These are phyloP conservation scores for Ptychoptera contaminata DNA, from an alignment of 2,888 invertebrate genomes.

Conservation along the genomic window DNA sequence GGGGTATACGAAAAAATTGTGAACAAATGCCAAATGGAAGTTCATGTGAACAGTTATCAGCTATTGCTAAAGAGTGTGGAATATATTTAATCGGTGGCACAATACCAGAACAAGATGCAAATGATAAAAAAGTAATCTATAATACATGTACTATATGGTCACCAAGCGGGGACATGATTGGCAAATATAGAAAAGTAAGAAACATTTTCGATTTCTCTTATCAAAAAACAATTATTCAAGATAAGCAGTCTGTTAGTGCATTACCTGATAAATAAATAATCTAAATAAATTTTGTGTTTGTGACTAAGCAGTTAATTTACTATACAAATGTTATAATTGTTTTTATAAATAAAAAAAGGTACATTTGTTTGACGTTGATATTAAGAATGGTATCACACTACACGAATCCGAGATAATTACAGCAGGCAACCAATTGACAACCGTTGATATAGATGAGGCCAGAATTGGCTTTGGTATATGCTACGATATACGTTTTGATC, in stretches of 20 bases:
- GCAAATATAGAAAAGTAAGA: slow-evolving; percentile 65
- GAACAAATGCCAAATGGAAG: slow-evolving; percentile 68
- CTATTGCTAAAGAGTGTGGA: slow-evolving; percentile 56
- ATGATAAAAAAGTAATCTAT: slow-evolving; percentile 35
- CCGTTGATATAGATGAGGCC: slow-evolving; percentile 49
- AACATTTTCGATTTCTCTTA: background rate
- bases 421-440: slow-evolving; percentile 57
- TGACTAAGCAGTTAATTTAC: background rate
- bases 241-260: background rate
- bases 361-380: slow-evolving; percentile 91
- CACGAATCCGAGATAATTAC: slow-evolving; percentile 76
- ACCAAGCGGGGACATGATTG: slow-evolving; percentile 58
- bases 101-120: slow-evolving; percentile 60
- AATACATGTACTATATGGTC: slow-evolving; percentile 85
- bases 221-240: no score
- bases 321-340: background rate
- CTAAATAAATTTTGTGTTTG: slow-evolving; percentile 1
- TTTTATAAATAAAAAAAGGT: slow-evolving; percentile 36
- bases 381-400: slow-evolving; percentile 83
- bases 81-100: slow-evolving; percentile 81
- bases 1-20: slow-evolving; percentile 71
- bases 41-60: slow-evolving; percentile 53
- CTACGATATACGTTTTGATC: slow-evolving; percentile 85
- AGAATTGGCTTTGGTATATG: slow-evolving; percentile 87
- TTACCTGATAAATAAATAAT: no score